Evolutionary conservation across 2,888 invertebrate species (phyloP).

Genomic region (Chironomus tentans): DNA sequence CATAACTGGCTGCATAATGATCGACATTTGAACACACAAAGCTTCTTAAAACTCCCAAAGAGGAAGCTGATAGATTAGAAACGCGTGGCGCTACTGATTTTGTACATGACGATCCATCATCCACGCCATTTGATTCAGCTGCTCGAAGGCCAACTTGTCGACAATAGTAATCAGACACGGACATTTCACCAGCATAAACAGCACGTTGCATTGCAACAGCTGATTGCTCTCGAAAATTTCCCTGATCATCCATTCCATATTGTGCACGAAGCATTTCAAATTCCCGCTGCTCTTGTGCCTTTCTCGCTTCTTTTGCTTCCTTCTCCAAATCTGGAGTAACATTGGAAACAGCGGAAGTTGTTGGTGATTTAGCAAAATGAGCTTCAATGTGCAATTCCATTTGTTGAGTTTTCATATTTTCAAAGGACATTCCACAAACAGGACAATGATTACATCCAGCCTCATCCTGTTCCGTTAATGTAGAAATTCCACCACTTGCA

Average conservation of each 20-base stretch:
- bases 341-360: conserved; percentile 33
- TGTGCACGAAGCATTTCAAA: conserved; percentile 72
- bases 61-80: conserved; percentile 31
- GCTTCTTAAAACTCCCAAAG: conserved; percentile 48
- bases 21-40: conserved; percentile 72
- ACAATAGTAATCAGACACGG: conserved; percentile 77
- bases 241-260: conserved; percentile 84
- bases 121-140: conserved; percentile 68
- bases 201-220: conserved; percentile 70
- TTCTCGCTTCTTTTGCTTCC: conserved; percentile 64
- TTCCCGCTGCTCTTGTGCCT: conserved; percentile 66
- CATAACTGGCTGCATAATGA: conserved; percentile 80
- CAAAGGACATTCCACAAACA: conserved; percentile 43
- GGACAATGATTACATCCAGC: conserved; percentile 41
- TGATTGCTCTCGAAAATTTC: conserved; percentile 65
- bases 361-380: conserved; percentile 52
- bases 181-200: conserved; percentile 76
- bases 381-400: conserved; percentile 69
- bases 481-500: conserved; percentile 27
- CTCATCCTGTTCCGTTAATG: conserved; percentile 28
- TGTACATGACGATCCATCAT: conserved; percentile 73
- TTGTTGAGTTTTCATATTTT: conserved; percentile 42
- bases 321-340: conserved; percentile 41
- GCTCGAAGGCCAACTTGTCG: conserved; percentile 64
- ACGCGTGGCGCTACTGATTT: conserved; percentile 44